Percentiles rank a stretch among this genome's conserved stretches.
Conservation (phyloP, 1,140 invertebrate species). For the Coelopa frigida region DNA sequence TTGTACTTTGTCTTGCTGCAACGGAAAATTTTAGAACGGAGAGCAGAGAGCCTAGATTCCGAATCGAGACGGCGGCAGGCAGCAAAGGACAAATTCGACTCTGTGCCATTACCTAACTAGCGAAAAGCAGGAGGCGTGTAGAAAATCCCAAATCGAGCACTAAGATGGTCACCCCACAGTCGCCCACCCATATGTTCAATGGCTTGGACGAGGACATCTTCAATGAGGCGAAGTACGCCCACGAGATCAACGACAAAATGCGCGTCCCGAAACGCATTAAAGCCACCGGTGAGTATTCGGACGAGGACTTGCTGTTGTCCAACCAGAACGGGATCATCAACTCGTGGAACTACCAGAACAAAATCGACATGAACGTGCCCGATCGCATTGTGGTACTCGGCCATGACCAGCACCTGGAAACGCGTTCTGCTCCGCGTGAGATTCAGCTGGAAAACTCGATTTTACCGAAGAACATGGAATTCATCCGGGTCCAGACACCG, state of each 20-base stretch:
- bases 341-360: constrained; percentile 61
- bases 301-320: constrained; percentile 52
- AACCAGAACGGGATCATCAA: constrained; percentile 51
- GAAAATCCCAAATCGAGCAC: too few species aligned
- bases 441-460: constrained; percentile 75
- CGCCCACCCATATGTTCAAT: constrained; percentile 52
- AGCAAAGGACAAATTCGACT: too few species aligned
- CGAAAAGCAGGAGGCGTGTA: too few species aligned
- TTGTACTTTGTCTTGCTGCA: too few species aligned
- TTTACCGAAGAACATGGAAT: constrained; percentile 60
- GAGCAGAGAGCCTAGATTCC: too few species aligned
- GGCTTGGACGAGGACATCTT: constrained; percentile 55
- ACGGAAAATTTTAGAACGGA: too few species aligned
- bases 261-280: constrained; percentile 69
- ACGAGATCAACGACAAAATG: constrained; percentile 72
- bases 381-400: constrained; percentile 80
- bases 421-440: constrained; percentile 72
- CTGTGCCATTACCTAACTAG: too few species aligned
- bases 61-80: too few species aligned
- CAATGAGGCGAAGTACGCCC: constrained; percentile 62
- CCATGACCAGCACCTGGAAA: constrained; percentile 74
- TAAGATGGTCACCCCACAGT: constrained; percentile 52
- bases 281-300: constrained; percentile 57
- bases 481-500: constrained; percentile 70
- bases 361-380: constrained; percentile 84